A percentile compares a stretch with the other conserved stretches of the same genome.
phyloP scores from a whole-genome alignment of 2,797 vertebrate genomes.

The Ctenopoma kingsleyae region DNA sequence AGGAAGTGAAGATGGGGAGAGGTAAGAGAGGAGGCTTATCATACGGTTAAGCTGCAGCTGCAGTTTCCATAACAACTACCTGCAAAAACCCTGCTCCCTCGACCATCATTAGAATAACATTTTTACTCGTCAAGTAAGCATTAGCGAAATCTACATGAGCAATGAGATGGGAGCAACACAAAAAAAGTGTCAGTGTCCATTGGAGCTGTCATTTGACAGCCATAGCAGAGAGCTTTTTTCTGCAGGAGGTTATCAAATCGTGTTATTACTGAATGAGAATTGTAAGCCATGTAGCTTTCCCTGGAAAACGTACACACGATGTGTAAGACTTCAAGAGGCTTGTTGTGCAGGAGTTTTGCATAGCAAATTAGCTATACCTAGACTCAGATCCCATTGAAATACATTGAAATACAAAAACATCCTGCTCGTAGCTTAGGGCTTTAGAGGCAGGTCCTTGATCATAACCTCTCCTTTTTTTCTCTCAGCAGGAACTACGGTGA shows the following conservation, averaged over 20 bases:
- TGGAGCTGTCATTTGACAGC: slow-evolving; percentile 53
- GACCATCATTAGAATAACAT: slow-evolving; percentile 80
- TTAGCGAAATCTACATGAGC: slow-evolving; percentile 78
- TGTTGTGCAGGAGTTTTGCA: slow-evolving; percentile 43
- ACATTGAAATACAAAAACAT: slow-evolving; percentile 34
- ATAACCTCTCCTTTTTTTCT: slow-evolving; percentile 66
- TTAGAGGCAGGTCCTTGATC: slow-evolving; percentile 68
- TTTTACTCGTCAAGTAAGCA: slow-evolving; percentile 81
- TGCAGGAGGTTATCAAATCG: slow-evolving; percentile 16
- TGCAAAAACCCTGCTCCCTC: slow-evolving; percentile 77
- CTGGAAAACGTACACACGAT: slow-evolving; percentile 28
- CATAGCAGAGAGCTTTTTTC: slow-evolving; percentile 12
- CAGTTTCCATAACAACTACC: slow-evolving; percentile 87
- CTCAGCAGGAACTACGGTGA: slow-evolving; percentile 58
- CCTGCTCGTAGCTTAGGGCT: slow-evolving; percentile 45
- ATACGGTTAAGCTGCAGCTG: slow-evolving; percentile 79
- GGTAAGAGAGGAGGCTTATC: slow-evolving; percentile 67
- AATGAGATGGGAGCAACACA: slow-evolving; percentile 66
- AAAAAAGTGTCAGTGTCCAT: slow-evolving; percentile 42
- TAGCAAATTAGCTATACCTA: slow-evolving; percentile 41
- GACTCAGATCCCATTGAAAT: slow-evolving; percentile 29
- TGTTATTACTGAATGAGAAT: slow-evolving; percentile 51
- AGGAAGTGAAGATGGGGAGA: slow-evolving; percentile 57
- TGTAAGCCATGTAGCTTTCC: slow-evolving; percentile 22
- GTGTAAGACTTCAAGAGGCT: slow-evolving; percentile 32